Base-by-base conservation (phyloP, 2,113 vertebrate species). In the Emydocephalus ijimae region DNA sequence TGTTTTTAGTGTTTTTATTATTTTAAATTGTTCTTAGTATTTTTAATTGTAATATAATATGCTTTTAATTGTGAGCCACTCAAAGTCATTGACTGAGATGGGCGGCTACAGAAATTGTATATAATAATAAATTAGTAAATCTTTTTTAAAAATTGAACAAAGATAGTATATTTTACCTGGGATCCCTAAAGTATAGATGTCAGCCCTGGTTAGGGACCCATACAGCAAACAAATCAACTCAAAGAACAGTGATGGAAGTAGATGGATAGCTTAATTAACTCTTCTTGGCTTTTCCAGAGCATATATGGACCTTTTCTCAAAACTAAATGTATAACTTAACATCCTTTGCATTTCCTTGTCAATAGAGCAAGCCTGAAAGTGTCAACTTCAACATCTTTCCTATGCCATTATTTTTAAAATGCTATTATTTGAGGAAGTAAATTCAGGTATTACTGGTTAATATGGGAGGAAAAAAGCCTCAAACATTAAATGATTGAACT, bases 401-500 rank as follows among this genome's bases (percentile, higher is more conserved):
- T 48, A 7, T 90, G 74, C 55, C 29, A 34, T 15, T 85, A 85
- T 88, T 90, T 90, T 88, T 50, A 34, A 52, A 86, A 92, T 8
- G 1, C 43, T 59, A 89, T 89, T 89, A 86, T 61, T 61, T 90
- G 45, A 50, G n/a, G 26, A 90, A 90, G n/a, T 57, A 61, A 85
- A 92, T 90, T 81, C 18, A 85, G 54, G 85, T 90, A 86, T 85
- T 45, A 52, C 55, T 86, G 43, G 88, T 64, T 90, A 89, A 93
- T 10, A 11, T 24, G 88, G 81, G 1, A 3, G 85, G 87, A 64
- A 1, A 4, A 6, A 91, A 91, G 57, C 0, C 54, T 24, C 15
- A 81, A 90, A 90, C 93, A 81, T 85, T 92, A 87, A 39, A 45
- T 94, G n/a, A 43, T 24, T 91, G 93, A 95, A 74, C 26, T 64